Evolutionary conservation across 1,140 invertebrate species (phyloP), one percentile per base, ranked within the genome.

Genomic region (Cardiocondyla obscurior): DNA sequence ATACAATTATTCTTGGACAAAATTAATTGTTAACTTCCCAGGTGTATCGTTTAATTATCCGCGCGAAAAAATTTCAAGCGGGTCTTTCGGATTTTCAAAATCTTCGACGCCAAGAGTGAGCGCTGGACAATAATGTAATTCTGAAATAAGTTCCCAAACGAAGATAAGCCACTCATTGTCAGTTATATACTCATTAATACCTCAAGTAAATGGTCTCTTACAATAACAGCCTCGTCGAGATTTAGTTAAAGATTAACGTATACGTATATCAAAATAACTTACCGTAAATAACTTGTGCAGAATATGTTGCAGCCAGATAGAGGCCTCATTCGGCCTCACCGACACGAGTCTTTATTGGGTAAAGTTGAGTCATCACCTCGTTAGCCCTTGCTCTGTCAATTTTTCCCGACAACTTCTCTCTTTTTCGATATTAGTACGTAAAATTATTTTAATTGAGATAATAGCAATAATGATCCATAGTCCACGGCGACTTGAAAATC

Each of bases 341-440:
- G 83, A 76, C 55, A 36, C 62, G 42, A 83, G 79, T 55, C 87
- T 87, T 87, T 88, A 79, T 69, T 83, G 64, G 60, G 60, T 60
- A 64, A n/a, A 81, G 84, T 65, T 88, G 87, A 88, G 86, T 88
- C 87, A 88, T 22, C 84, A 64, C 46, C 83, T 88, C 84, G 70
- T 88, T 88, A 88, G 64, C 51, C 55, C 39, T 44, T 83, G 82
- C 74, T 77, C 53, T 44, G 46, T 87, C 79, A 82, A 88, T 88
- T n/a, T 70, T 88, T 51, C 36, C 19, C 19, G 10, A 53, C 7
- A 53, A 33, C 53, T 46, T 46, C 14, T 65, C n/a, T 77, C 42
- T 53, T 67, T 30, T 49, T 49, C 42, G 19, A 64, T 30, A 16
- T 16, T 44, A 19, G 65, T 77, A 77, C 12, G 8, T 19, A n/a